These are phyloP conservation scores for Ateles fusciceps DNA, from an alignment of 2,797 vertebrate species.

Conservation along the genomic window DNA sequence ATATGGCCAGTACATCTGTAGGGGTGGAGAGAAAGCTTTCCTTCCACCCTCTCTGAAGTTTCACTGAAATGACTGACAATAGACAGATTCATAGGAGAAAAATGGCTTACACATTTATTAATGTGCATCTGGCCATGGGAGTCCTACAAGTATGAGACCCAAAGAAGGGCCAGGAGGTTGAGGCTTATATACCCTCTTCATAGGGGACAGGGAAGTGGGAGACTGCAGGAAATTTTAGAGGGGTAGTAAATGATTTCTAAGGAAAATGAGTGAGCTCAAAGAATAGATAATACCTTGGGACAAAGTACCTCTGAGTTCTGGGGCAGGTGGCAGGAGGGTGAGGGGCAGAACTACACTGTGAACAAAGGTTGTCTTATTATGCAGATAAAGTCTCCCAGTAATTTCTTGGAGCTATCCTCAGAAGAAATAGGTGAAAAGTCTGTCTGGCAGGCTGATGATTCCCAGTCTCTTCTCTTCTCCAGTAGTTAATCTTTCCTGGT, in stretches of 20 bases:
- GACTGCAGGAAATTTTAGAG: neutral
- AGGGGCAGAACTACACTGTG: neutral
- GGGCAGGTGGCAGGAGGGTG: neutral
- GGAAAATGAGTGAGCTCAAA: neutral
- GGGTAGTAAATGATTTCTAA: neutral
- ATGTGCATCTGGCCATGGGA: accelerated
- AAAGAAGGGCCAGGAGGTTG: neutral
- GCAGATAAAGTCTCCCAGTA: neutral
- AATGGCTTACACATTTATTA: neutral
- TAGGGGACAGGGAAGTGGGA: neutral
- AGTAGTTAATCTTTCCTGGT: neutral
- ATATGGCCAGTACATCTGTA: accelerated
- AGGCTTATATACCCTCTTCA: neutral
- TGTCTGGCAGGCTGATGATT: neutral
- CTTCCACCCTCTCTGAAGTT: neutral
- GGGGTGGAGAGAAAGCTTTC: neutral
- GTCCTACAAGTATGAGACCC: neutral
- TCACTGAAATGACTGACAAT: neutral
- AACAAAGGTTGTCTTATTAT: neutral
- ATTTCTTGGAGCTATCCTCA: neutral
- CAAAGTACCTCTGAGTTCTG: neutral
- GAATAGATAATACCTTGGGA: neutral
- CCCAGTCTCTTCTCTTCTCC: neutral
- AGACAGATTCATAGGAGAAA: neutral
- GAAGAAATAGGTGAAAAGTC: neutral